Evolutionary conservation across 2,113 vertebrate species (phyloP), one percentile per base, ranked within the genome.

Genomic region (Polypterus bichir): DNA sequence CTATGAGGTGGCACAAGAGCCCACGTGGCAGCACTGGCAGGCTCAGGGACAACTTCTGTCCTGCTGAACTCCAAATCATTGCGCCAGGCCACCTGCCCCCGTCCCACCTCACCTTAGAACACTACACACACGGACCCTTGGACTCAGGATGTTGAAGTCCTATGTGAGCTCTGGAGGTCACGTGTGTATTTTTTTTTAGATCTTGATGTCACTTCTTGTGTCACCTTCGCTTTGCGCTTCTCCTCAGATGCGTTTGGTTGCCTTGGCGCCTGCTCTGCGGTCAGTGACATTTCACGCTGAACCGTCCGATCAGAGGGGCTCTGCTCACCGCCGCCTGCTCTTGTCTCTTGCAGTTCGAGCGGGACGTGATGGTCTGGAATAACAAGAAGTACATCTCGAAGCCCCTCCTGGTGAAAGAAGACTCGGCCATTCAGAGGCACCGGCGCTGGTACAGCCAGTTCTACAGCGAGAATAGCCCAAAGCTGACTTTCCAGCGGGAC

Each of bases 341-440:
- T n/a, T 27, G 27, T 63, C 3, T 48, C 9, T 46, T n/a, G 7
- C 69, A 89, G 90, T 91, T 89, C 67, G 90, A 92, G 63, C 77
- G 85, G 0, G 88, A 90, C 1, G 67, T 91, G 44, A 88, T 87
- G 84, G 82, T 91, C 72, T 91, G 90, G 90, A 93, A 92, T 63
- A 89, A 91, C 64, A 91, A 91, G 78, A 86, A 73, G 61, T 85
- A 89, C 49, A 66, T 85, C 62, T 72, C 83, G 54, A 88, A 82
- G 62, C 90, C 87, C 0, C 67, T 91, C 46, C 82, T 90, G 9
- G 81, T 89, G 65, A 88, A 84, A 61, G 90, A 90, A 57, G 89
- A 91, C 47, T 72, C 80, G 0, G 66, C 79, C 55, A 86, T 92
- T 63, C 81, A 75, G 71, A 88, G 77, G 64, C 88, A 91, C 73